Evolutionary conservation across 2,113 vertebrate species (phyloP), one percentile per base, ranked within the genome.

Genomic region (Oncorhynchus keta): DNA sequence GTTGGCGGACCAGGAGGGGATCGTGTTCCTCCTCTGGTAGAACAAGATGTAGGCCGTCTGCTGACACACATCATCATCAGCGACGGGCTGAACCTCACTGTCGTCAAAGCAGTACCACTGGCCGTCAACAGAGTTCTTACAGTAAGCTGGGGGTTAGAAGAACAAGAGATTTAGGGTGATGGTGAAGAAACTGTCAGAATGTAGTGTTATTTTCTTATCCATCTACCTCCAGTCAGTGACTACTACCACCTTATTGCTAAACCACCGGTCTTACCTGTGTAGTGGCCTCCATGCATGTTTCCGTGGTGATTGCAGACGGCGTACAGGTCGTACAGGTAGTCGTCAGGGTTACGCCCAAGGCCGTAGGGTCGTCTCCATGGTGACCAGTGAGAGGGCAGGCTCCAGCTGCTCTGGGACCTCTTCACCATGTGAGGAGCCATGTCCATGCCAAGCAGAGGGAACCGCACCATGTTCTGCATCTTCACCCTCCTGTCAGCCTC

Each of bases 91-190:
- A 61, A 99, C 98, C 0, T 98, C 96, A 0, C 97, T 99, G 93
- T 99, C 98, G 59, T 99, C 97, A 0, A 99, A 99, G 94, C 97
- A 97, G 91, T 99, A 99, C 98, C 98, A 99, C 85, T 96, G 95
- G 9, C 98, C 97, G 14, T 99, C 97, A 22, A 99, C 92, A 0
- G 98, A 99, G 90, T 99, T 99, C 91, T 99, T 99, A 86, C 96
- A 97, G 80, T 94, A 94, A 0, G 96, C 96, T 97, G 89, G 35
- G 71, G 78, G 39, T 62, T 39, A 69, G 9, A 35, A 28, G 59
- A 18, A 67, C 14, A 13, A 49, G 18, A 26, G 22, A 79, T 80
- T 62, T 18, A 39, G 49, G 2, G 18, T 18, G 59, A 62, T 62
- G 51, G 1, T 18, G 5, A 55, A 55, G 51, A 18, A 18, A 18